Evolutionary conservation across 2,888 invertebrate genomes (phyloP).

Genomic region (Conus canariensis): DNA sequence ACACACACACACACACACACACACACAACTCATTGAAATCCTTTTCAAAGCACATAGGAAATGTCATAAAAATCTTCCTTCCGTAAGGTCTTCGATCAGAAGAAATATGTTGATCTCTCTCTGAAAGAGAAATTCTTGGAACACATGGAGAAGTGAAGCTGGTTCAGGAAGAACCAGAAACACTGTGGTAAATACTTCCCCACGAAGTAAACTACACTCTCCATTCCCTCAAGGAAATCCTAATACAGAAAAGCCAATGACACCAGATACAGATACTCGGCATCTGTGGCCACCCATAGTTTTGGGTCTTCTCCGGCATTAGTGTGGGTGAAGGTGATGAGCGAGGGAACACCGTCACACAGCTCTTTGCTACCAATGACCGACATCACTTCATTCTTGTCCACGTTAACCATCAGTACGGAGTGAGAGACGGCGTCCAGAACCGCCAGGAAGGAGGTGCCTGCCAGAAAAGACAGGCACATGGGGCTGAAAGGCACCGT

Average conservation of each 20-base stretch:
- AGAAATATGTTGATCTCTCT: no score
- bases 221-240: no score
- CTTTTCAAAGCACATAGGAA: no score
- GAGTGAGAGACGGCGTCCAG: neutral
- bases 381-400: neutral
- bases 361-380: conserved; percentile 9
- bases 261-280: conserved; percentile 15
- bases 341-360: conserved; percentile 23
- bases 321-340: conserved; percentile 19
- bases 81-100: no score
- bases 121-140: no score
- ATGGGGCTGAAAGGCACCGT: conserved; percentile 13
- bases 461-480: conserved; percentile 5
- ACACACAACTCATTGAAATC: no score
- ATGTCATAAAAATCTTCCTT: no score
- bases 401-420: conserved; percentile 23
- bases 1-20: no score
- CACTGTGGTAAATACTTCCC: no score
- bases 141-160: no score
- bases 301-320: neutral
- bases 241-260: conserved; percentile 14
- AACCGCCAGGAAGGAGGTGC: conserved; percentile 26
- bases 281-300: conserved; percentile 27
- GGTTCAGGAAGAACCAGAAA: no score
- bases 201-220: neutral